phyloP scores from a whole-genome alignment of 2,888 invertebrate genomes.

The Scelioninae gen. 2 region DNA sequence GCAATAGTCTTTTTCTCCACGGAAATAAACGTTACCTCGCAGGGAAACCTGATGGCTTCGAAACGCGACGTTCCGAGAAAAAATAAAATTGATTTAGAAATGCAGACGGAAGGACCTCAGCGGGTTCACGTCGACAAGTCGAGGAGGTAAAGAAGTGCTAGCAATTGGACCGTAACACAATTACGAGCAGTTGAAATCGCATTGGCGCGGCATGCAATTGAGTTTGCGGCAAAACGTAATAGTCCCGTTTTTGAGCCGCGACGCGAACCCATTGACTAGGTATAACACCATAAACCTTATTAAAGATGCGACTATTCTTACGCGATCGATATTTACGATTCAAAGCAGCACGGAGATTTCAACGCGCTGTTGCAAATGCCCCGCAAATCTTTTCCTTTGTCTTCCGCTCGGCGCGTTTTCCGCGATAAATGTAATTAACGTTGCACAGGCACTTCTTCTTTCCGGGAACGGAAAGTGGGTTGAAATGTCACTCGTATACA shows the following conservation, averaged over 20 bases:
- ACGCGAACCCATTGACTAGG: constrained; percentile 18
- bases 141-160: constrained; percentile 61
- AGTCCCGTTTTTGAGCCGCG: constrained; percentile 56
- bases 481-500: too few species aligned
- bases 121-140: constrained; percentile 9
- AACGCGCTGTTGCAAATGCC: background rate
- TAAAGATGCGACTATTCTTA: constrained; percentile 12
- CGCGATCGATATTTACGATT: constrained; percentile 24
- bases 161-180: constrained; percentile 68
- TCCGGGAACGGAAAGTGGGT: background rate
- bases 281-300: constrained; percentile 27
- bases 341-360: constrained; percentile 4
- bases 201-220: constrained; percentile 69
- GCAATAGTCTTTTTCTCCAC: too few species aligned
- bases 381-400: constrained; percentile 11
- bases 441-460: background rate
- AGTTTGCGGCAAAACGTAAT: constrained; percentile 70
- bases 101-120: constrained; percentile 57
- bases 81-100: constrained; percentile 68
- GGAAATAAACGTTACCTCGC: too few species aligned
- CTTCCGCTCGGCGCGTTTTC: background rate
- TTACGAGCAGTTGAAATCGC: constrained; percentile 68
- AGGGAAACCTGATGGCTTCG: too few species aligned
- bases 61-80: constrained; percentile 35
- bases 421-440: constrained; percentile 10